Percentiles rank a stretch among this genome's conserved stretches.
These are phyloP conservation scores for Lycaena phlaeas DNA, from an alignment of 2,888 invertebrate species.

Conservation along the genomic window DNA sequence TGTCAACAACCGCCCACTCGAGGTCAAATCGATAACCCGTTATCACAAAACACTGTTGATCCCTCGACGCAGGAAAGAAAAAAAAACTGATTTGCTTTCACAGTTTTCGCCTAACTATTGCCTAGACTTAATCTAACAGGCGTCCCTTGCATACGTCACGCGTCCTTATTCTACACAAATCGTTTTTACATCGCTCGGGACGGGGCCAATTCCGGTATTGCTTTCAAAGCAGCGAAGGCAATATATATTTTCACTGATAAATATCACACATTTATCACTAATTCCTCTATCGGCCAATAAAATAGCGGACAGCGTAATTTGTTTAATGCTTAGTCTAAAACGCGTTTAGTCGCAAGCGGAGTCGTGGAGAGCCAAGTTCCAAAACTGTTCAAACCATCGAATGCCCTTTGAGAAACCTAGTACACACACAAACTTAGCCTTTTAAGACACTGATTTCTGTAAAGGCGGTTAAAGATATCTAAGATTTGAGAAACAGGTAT, in stretches of 20 bases:
- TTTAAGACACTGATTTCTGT: background rate
- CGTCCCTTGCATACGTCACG: conserved; percentile 30
- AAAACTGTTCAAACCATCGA: too few species aligned
- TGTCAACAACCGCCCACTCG: conserved; percentile 48
- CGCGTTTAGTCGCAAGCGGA: conserved; percentile 3
- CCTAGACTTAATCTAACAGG: conserved; percentile 57
- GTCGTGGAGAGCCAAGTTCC: background rate
- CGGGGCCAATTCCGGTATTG: conserved; percentile 53
- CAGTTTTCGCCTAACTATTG: conserved; percentile 68
- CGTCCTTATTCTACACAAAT: conserved; percentile 53
- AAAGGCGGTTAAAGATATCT: too few species aligned
- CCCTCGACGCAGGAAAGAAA: conserved; percentile 55
- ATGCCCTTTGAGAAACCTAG: too few species aligned
- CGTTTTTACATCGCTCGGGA: conserved; percentile 57
- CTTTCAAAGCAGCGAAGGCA: conserved; percentile 43
- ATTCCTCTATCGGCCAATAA: conserved; percentile 32
- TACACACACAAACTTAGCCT: too few species aligned
- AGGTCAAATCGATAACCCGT: conserved; percentile 41
- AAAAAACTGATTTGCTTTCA: conserved; percentile 47
- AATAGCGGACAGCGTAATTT: conserved; percentile 30
- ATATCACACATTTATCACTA: conserved; percentile 54
- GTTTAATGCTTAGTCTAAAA: conserved; percentile 13
- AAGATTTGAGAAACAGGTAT: too few species aligned
- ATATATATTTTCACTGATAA: conserved; percentile 31
- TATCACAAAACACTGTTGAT: conserved; percentile 61